Evolutionary conservation across 2,888 invertebrate genomes (phyloP), one percentile per base, ranked within the genome.

Genomic region (Plebejus melissa): DNA sequence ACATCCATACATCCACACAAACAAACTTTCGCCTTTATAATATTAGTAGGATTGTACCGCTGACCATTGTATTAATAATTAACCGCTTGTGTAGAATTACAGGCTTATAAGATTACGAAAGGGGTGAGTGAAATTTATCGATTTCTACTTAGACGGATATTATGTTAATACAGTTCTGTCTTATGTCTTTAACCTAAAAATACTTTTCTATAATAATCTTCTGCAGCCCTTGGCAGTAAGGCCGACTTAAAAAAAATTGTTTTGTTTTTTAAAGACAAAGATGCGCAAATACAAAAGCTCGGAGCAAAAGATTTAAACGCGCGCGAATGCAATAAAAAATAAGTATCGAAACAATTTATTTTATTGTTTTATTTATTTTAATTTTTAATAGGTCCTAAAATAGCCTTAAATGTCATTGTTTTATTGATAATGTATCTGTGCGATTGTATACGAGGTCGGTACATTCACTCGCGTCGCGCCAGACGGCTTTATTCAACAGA

Each of bases 401-500:
- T 65, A 65, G 2, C 0, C 22, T 22, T 58, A 65, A 65, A 65
- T 65, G 11, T 65, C 60, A 28, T 65, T 65, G 60, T 65, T 65
- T 58, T 65, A 9, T 65, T 65, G 13, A 22, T 58, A 9, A 41
- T 4, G 41, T 41, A 41, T 70, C n/a, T 22, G 7, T n/a, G 54
- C 54, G 16, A 54, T 54, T 54, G 54, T 70, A 13, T 22, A 41
- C 69, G 22, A 70, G 70, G 70, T 70, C 70, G 70, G 38, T 4
- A n/a, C 70, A 41, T 70, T 70, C 41, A 70, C 70, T 70, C 41
- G 69, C 54, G 54, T 54, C 54, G 54, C 54, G 54, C 54, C 54
- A 16, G 38, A 32, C 65, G 13, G 9, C 65, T 65, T 32, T 32
- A 65, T 65, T 36, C 11, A 60, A 60, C 32, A 32, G 32, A 65